Percentiles rank a stretch among this genome's conserved stretches.
Conservation (phyloP, 2,797 vertebrate genomes). For the Eulemur rubriventer region DNA sequence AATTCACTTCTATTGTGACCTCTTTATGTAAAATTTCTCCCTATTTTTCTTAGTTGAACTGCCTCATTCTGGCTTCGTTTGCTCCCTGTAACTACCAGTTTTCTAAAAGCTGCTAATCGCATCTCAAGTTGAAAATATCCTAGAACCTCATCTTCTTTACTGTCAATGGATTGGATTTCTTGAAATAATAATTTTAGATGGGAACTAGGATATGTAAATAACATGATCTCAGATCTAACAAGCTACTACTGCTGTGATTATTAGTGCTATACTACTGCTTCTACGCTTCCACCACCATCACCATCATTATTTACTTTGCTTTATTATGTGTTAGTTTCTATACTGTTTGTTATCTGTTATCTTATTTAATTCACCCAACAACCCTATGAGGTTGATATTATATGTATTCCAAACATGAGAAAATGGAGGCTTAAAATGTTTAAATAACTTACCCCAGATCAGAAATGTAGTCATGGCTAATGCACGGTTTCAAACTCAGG, state of each 20-base stretch:
- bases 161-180: not conserved
- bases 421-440: not conserved
- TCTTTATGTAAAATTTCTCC: not conserved
- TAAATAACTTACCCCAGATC: not conserved
- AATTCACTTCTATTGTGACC: not conserved
- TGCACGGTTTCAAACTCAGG: not conserved
- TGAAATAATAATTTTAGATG: not conserved
- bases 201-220: not conserved
- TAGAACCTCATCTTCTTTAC: not conserved
- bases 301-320: not conserved
- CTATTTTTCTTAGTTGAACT: not conserved
- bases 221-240: not conserved
- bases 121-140: not conserved
- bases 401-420: not conserved
- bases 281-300: not conserved
- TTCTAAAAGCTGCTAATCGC: not conserved
- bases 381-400: not conserved
- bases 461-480: not conserved
- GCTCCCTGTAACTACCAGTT: not conserved
- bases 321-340: not conserved
- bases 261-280: not conserved
- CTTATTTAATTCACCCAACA: not conserved
- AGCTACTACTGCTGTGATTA: not conserved
- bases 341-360: not conserved
- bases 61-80: not conserved